These are phyloP conservation scores for Samia ricini DNA, from an alignment of 1,140 invertebrate species.

Conservation along the genomic window DNA sequence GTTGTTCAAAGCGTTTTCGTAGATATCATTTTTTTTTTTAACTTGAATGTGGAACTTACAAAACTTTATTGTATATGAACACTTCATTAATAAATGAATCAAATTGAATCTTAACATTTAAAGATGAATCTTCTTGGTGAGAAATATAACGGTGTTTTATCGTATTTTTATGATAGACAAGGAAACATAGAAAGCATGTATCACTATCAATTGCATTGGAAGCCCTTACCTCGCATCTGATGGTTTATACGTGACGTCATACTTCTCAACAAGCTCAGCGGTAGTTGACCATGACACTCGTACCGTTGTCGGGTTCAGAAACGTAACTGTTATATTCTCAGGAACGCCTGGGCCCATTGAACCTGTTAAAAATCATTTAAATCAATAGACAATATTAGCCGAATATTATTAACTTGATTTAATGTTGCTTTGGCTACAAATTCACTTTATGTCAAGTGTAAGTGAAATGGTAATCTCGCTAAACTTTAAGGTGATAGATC, in stretches of 20 bases:
- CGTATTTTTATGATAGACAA: neutral
- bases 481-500: too few species aligned
- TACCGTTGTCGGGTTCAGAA: conserved; percentile 88
- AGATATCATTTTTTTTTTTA: too few species aligned
- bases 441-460: too few species aligned
- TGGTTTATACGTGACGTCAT: conserved; percentile 90
- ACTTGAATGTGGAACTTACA: too few species aligned
- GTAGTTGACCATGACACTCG: conserved; percentile 90
- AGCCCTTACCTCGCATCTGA: conserved; percentile 85
- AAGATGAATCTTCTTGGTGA: neutral
- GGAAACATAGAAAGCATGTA: neutral
- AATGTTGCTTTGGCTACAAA: too few species aligned
- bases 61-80: too few species aligned
- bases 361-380: conserved; percentile 80
- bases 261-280: conserved; percentile 87
- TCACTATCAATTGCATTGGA: neutral
- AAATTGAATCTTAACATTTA: too few species aligned
- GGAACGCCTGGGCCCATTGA: conserved; percentile 87
- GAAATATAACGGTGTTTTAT: neutral
- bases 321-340: conserved; percentile 91
- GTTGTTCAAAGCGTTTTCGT: too few species aligned
- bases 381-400: too few species aligned
- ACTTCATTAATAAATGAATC: too few species aligned
- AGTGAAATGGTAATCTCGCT: too few species aligned
- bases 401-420: too few species aligned